phyloP scores from a whole-genome alignment of 2,888 invertebrate genomes.

The Smittia aterrima region DNA sequence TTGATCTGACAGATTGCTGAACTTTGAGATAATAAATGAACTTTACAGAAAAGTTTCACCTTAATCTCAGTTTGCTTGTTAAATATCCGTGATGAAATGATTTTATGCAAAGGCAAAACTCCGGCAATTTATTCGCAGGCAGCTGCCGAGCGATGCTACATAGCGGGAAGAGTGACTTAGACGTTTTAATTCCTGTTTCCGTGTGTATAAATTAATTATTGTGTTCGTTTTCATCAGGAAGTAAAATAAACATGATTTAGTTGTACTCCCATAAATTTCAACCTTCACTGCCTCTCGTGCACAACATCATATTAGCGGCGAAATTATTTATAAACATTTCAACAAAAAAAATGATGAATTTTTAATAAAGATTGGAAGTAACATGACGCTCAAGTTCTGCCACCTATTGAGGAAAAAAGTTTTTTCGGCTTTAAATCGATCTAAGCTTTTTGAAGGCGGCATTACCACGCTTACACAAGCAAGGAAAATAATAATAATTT shows the following conservation, averaged over 20 bases:
- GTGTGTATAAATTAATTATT: conserved; percentile 32
- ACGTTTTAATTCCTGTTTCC: conserved; percentile 37
- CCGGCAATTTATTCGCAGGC: conserved; percentile 1
- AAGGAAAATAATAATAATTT: no score
- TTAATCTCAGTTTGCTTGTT: conserved; percentile 15
- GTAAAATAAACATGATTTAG: conserved; percentile 23
- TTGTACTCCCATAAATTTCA: conserved; percentile 17
- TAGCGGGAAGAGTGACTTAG: conserved; percentile 29
- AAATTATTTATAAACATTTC: conserved; percentile 25
- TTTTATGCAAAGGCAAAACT: conserved; percentile 26
- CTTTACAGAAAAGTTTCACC: neutral
- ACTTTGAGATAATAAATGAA: conserved; percentile 26
- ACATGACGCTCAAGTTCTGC: no score
- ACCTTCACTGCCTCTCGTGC: neutral
- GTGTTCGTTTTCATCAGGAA: conserved; percentile 22
- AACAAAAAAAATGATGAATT: conserved; percentile 14
- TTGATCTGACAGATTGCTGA: conserved; percentile 34
- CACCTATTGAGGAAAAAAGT: no score
- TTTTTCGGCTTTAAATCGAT: no score
- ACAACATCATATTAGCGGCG: conserved; percentile 11
- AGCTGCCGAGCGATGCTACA: neutral
- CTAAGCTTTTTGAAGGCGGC: no score
- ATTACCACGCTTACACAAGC: no score
- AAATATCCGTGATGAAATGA: conserved; percentile 19
- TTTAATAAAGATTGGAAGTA: no score